These are phyloP conservation scores for Pristionchus entomophagus DNA, from an alignment of 2,888 invertebrate genomes.

Conservation along the genomic window DNA sequence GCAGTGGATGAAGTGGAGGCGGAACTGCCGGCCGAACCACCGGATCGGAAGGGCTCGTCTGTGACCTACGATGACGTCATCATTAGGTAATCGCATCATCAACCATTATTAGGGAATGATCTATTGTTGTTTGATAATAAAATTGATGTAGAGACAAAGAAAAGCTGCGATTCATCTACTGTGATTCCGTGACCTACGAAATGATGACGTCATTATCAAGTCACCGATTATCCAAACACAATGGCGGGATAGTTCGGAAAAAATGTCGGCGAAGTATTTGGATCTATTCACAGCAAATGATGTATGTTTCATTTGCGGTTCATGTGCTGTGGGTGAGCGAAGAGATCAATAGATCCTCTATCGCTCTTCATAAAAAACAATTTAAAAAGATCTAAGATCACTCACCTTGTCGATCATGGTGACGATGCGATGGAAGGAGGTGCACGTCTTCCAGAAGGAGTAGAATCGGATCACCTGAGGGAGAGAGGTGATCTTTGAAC, in stretches of 20 bases:
- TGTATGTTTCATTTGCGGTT: too few relatives aligned
- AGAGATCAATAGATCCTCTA: neutral
- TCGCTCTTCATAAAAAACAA: neutral
- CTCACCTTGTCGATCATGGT: slow-evolving; percentile 75
- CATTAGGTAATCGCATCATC: neutral
- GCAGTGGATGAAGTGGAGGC: slow-evolving; percentile 8
- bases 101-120: neutral
- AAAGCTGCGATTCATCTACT: too few relatives aligned
- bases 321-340: too few relatives aligned
- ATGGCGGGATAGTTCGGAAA: too few relatives aligned
- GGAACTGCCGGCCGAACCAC: slow-evolving; percentile 39
- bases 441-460: slow-evolving; percentile 76
- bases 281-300: too few relatives aligned
- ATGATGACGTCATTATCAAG: neutral
- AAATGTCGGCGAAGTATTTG: too few relatives aligned
- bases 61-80: slow-evolving; percentile 27
- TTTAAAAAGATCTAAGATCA: slow-evolving; percentile 12
- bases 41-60: slow-evolving; percentile 25
- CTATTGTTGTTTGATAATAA: too few relatives aligned
- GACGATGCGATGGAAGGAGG: slow-evolving; percentile 75
- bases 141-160: too few relatives aligned
- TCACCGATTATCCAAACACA: neutral
- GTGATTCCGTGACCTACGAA: slow-evolving; percentile 48
- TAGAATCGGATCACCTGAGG: slow-evolving; percentile 73
- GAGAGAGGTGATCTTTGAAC: neutral